Evolutionary conservation across 2,888 invertebrate species (phyloP).

Genomic region (Eudasyphora cyanicolor): DNA sequence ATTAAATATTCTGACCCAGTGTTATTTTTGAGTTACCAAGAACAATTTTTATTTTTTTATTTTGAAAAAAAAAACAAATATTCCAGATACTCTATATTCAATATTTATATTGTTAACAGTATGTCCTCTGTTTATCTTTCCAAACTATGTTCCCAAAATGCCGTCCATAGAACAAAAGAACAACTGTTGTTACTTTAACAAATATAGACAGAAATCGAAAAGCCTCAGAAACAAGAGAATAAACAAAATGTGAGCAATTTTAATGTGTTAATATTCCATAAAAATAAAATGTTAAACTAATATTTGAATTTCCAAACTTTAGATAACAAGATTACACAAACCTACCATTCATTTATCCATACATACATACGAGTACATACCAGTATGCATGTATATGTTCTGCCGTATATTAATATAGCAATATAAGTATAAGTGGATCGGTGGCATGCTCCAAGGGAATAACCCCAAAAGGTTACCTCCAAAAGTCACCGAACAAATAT

Average conservation of each 20-base stretch:
- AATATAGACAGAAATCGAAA: background rate
- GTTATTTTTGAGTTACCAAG: too few relatives aligned
- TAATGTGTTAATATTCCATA: constrained; percentile 42
- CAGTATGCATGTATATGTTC: background rate
- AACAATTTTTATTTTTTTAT: too few relatives aligned
- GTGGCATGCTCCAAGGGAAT: background rate
- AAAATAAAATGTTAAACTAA: constrained; percentile 23
- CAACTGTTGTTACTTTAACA: background rate
- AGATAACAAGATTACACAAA: constrained; percentile 44
- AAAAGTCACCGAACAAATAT: background rate
- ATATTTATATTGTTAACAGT: too few relatives aligned
- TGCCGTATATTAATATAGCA: background rate
- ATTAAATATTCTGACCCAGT: too few relatives aligned
- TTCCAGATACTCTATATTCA: too few relatives aligned
- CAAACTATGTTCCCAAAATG: too few relatives aligned
- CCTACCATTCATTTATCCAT: too few relatives aligned
- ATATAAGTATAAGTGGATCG: background rate
- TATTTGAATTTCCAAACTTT: constrained; percentile 37
- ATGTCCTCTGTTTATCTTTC: too few relatives aligned
- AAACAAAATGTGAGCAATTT: background rate
- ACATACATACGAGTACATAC: background rate
- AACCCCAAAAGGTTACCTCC: constrained; percentile 11
- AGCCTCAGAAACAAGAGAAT: background rate
- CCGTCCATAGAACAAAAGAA: too few relatives aligned
- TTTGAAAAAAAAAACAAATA: too few relatives aligned